phyloP scores from a whole-genome alignment of 2,797 vertebrate genomes.

The Pseudomugil tenellus region DNA sequence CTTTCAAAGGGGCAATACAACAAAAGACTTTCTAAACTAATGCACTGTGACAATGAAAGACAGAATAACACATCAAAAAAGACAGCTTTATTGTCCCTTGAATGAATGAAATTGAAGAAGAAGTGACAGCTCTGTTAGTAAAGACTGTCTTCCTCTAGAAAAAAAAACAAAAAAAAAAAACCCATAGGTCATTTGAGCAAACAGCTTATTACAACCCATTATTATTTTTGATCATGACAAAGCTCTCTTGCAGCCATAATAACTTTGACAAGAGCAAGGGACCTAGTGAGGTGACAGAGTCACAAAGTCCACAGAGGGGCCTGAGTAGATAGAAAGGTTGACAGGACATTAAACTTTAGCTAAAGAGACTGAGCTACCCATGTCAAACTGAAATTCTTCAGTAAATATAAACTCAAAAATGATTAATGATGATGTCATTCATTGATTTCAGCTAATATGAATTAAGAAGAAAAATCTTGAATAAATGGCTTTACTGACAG shows the following conservation, averaged over 20 bases:
- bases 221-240: conserved; percentile 16
- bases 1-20: conserved; percentile 5
- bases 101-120: conserved; percentile 26
- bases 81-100: conserved; percentile 30
- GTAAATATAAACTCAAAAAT: too few species aligned
- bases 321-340: background rate
- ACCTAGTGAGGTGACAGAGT: background rate
- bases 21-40: conserved; percentile 25
- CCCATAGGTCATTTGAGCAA: conserved; percentile 17
- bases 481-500: too few species aligned
- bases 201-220: conserved; percentile 13
- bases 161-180: background rate
- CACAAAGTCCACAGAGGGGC: background rate
- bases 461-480: too few species aligned
- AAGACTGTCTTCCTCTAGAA: conserved; percentile 19
- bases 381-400: background rate
- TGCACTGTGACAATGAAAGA: conserved; percentile 32
- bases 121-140: conserved; percentile 23
- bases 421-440: too few species aligned
- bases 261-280: background rate
- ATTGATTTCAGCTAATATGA: too few species aligned
- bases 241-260: conserved; percentile 7
- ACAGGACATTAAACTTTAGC: background rate
- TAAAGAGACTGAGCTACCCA: background rate
- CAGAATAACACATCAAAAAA: conserved; percentile 38